Evolutionary conservation across 1,140 invertebrate species (phyloP).

Genomic region (Galendromus occidentalis): DNA sequence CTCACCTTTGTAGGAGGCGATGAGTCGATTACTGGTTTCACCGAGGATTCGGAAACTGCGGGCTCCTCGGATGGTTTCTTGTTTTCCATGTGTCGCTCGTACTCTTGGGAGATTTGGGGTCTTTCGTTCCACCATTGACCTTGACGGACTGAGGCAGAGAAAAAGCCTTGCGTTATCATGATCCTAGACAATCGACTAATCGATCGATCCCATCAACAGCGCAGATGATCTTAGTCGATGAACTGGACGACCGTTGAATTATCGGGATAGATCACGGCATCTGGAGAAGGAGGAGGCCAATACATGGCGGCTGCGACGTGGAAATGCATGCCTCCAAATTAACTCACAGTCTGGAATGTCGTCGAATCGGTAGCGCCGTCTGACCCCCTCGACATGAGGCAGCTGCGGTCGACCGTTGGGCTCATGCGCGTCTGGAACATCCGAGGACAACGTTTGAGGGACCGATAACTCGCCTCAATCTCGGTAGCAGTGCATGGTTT

Average conservation of each 20-base stretch:
- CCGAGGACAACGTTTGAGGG: background rate
- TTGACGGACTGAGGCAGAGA: background rate
- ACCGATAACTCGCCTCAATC: background rate
- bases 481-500: background rate
- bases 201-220: background rate
- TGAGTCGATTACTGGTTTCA: too few species aligned
- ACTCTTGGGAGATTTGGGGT: conserved; percentile 7
- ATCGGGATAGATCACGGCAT: background rate
- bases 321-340: background rate
- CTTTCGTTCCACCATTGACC: conserved; percentile 8
- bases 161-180: background rate
- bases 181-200: background rate
- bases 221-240: background rate
- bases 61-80: too few species aligned
- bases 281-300: background rate
- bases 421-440: background rate
- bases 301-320: too few species aligned
- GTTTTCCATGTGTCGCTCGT: background rate
- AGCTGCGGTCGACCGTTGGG: background rate
- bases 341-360: conserved; percentile 8
- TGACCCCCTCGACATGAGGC: background rate
- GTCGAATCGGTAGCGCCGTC: background rate
- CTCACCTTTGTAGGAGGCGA: too few species aligned
- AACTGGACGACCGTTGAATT: background rate
- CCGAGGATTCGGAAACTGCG: too few species aligned